Conservation (phyloP, 2,888 invertebrate genomes). For the Pyrgus malvae region DNA sequence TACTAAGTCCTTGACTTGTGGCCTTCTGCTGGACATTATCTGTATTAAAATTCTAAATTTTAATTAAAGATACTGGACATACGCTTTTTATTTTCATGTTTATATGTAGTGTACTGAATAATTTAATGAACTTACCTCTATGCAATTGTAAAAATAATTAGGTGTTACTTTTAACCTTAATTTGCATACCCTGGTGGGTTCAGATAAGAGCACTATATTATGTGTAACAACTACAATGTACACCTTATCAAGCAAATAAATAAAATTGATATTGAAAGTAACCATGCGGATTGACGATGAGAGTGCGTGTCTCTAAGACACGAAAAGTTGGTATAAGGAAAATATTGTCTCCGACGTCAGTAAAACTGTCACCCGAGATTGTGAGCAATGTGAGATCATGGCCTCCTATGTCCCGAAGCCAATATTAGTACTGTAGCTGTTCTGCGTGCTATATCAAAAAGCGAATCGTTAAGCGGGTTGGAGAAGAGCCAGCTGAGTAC, state of each 20-base stretch:
- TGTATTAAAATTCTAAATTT: background rate
- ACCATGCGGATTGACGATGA: background rate
- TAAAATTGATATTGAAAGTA: no score
- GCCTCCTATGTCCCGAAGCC: background rate
- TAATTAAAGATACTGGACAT: background rate
- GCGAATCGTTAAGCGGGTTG: background rate
- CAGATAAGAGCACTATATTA: no score
- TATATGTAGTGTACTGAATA: no score
- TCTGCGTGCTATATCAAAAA: background rate
- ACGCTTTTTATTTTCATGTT: background rate
- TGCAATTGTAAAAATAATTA: no score
- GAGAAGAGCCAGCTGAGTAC: background rate
- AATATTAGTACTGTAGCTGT: background rate
- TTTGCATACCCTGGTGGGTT: no score
- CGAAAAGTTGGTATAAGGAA: background rate
- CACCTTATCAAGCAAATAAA: no score
- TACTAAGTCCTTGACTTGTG: background rate
- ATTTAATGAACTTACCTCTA: no score
- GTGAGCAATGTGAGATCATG: background rate
- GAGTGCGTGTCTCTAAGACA: background rate
- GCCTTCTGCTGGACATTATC: no score
- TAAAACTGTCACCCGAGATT: background rate
- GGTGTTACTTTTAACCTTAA: no score
- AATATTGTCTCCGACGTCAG: background rate
- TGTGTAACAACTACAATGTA: no score